Evolutionary conservation across 2,113 vertebrate genomes (phyloP), one percentile per base, ranked within the genome.

Genomic region (Oophaga pumilio): DNA sequence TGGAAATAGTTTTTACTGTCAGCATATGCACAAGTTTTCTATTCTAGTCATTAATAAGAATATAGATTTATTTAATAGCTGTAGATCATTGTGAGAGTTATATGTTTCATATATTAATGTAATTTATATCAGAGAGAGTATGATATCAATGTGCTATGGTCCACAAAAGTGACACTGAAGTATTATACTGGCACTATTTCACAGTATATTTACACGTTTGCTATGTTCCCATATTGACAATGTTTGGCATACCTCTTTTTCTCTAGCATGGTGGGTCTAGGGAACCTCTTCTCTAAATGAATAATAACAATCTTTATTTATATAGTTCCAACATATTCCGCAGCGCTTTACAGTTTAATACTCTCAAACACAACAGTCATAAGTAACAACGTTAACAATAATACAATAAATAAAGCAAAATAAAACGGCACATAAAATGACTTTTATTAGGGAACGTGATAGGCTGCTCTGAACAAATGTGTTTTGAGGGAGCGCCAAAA

Each of bases 1-100:
- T 50, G 33, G 60, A 79, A 79, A 79, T 73, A 79, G 6, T 13
- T 76, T 76, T 50, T 76, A n/a, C 5, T 76, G 52, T 56, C 52
- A 79, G 59, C 53, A n/a, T 26, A 53, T 14, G 24, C 43, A n/a
- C 13, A 56, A 26, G 14, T 56, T 78, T 24, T 78, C 56, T 78
- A 78, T 78, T 53, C 52, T 15, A 78, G 13, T 3, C 53, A 79
- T 28, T 56, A 57, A 26, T 28, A 56, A 59, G 8, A 52, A 56
- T 57, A 24, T 57, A 79, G 76, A 26, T 26, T 18, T 56, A 78
- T 77, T 49, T 12, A 22, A 53, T 6, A 77, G 76, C 13, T 77
- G 22, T 24, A 8, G 52, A n/a, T 52, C 74, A 20, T 52, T 20
- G 22, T 7, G 68, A 43, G 1, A 20, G 8, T 73, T 73, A 43